phyloP scores from a whole-genome alignment of 2,888 invertebrate species.

The Nesidiocoris tenuis region DNA sequence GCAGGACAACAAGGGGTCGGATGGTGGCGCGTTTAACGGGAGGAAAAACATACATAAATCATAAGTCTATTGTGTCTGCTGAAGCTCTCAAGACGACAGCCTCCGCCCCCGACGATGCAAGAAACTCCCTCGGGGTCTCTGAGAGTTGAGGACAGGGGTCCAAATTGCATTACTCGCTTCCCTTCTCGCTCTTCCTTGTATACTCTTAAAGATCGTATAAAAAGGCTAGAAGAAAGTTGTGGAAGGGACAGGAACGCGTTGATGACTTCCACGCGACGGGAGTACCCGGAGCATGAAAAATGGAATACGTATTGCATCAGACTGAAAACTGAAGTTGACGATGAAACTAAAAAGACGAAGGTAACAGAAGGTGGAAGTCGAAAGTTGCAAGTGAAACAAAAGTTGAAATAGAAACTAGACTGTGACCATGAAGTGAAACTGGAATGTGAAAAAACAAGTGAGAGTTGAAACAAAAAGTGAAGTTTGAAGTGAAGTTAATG shows the following conservation, averaged over 20 bases:
- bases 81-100: slow-evolving; percentile 2
- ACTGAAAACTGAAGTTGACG: no score
- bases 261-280: not conserved
- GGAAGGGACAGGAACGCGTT: not conserved
- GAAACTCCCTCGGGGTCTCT: not conserved
- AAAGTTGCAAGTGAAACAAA: no score
- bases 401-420: no score
- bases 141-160: not conserved
- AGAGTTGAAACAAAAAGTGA: no score
- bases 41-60: slow-evolving; percentile 38
- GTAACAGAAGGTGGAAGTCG: no score
- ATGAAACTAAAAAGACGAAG: no score
- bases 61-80: slow-evolving; percentile 26
- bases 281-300: not conserved
- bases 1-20: not conserved
- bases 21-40: not conserved
- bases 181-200: not conserved
- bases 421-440: no score
- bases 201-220: not conserved
- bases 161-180: not conserved
- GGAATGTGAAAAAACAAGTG: no score
- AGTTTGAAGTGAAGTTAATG: no score
- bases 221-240: not conserved
- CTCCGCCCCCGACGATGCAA: not conserved
- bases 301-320: not conserved